Percentiles rank a stretch among this genome's conserved stretches.
These are phyloP conservation scores for Morphnarchus princeps DNA, from an alignment of 2,113 vertebrate species.

Conservation along the genomic window DNA sequence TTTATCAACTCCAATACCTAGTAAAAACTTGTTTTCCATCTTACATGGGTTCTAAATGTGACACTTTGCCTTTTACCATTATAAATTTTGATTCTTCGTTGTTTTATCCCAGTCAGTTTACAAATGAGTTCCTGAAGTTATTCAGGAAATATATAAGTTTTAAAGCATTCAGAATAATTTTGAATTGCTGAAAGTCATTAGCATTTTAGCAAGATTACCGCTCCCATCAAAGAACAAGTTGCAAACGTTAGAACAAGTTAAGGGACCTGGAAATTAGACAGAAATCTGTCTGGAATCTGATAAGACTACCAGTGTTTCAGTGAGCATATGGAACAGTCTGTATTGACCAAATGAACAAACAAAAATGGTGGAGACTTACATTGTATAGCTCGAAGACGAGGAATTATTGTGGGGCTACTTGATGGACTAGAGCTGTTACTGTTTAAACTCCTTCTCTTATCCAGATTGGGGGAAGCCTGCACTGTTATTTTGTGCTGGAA, in stretches of 20 bases:
- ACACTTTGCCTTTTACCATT: not conserved
- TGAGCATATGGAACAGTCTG: not conserved
- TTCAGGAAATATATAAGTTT: not conserved
- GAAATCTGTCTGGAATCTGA: not conserved
- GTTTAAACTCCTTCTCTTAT: conserved; percentile 89
- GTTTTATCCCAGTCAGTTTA: not conserved
- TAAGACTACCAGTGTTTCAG: not conserved
- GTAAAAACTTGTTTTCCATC: not conserved
- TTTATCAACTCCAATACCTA: not conserved
- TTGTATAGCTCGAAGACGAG: conserved; percentile 92
- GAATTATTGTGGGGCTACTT: conserved; percentile 90
- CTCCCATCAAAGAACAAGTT: not conserved
- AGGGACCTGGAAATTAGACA: not conserved
- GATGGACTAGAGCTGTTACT: conserved; percentile 89
- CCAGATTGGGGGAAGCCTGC: conserved; percentile 92
- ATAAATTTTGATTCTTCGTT: not conserved
- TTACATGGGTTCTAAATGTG: not conserved
- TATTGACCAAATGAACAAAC: not conserved
- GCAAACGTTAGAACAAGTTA: not conserved
- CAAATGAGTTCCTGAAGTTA: not conserved
- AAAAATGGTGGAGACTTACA: conserved; percentile 69
- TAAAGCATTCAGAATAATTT: not conserved
- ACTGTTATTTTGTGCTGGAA: conserved; percentile 98
- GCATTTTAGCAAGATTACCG: not conserved
- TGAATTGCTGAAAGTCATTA: not conserved